phyloP scores from a whole-genome alignment of 2,113 vertebrate genomes.

The Myotis brandtii region DNA sequence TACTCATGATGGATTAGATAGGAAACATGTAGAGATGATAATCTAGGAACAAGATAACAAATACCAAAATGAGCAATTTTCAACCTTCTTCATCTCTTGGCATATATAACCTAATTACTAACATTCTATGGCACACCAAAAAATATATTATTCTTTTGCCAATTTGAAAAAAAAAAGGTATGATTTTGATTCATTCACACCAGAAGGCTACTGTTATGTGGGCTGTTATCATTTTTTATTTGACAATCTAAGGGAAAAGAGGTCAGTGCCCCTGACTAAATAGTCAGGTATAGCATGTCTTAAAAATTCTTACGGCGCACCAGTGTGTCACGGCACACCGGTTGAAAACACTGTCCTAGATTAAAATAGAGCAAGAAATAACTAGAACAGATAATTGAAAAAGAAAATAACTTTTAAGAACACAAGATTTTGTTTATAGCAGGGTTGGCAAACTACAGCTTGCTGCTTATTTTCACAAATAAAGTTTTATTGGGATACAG shows the following conservation, averaged over 20 bases:
- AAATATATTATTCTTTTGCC: background rate
- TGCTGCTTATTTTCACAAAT: background rate
- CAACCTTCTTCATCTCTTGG: background rate
- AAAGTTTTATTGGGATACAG: background rate
- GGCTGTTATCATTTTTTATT: background rate
- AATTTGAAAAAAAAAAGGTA: background rate
- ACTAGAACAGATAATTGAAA: background rate
- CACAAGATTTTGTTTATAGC: background rate
- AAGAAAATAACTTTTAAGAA: background rate
- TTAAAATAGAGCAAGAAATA: constrained; percentile 12
- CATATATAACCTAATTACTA: background rate
- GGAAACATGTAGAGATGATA: background rate
- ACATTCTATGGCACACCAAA: background rate
- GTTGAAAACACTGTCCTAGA: background rate
- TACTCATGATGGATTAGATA: background rate
- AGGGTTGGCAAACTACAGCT: background rate
- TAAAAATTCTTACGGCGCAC: background rate
- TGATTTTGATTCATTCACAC: background rate
- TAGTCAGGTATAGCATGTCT: background rate
- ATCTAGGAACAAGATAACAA: background rate
- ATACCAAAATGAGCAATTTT: background rate
- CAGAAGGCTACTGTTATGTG: background rate
- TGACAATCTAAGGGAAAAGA: background rate
- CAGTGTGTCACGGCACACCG: background rate
- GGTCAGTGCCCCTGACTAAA: background rate